Base-by-base conservation (phyloP, 2,888 invertebrate genomes). In the Bombyx huttoni region DNA sequence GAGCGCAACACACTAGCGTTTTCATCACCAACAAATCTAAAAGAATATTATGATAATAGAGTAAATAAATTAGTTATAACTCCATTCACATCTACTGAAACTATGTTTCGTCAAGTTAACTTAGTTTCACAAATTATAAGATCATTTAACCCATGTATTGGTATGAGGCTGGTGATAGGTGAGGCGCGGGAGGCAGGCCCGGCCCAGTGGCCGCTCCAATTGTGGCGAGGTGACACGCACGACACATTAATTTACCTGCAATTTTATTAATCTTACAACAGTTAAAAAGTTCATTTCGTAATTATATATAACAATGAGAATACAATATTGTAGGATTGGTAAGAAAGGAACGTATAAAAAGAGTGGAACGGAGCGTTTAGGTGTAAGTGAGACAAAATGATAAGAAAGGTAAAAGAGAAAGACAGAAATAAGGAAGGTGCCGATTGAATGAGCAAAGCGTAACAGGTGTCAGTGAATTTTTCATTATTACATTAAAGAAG, bases 191-290 rank as follows among this genome's bases (percentile, higher is more conserved):
- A 56, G 93, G 91, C 67, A 91, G 89, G n/a, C 92, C 92, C 45
- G 92, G 90, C 48, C 92, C 92, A 51, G 94, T 88, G 54, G 91
- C 89, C 51, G 91, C 86, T 35, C 92, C 90, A 58, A 95, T 90
- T 60, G 94, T 92, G 64, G 94, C 92, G 71, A 98, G 91, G 84
- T 99, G 98, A 81, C 99, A 99, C 53, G 94, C 92, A 53, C 97
- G 94, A 75, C 99, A 99, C 89, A 98, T 93, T 58, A 99, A 89
- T 65, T 95, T 94, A 8, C 96, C 96, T 68, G 94, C 40, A 40
- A 40, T 40, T 40, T 40, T 12, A n/a, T 34, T 46, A 1, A 24
- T 24, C 5, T 24, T 24, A 24, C 24, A 24, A 24, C 24, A 24
- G 24, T 24, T 24, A 5, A 24, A 24, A 24, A 24, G 24, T 24